These are phyloP conservation scores for Lutraria rhynchaena DNA, from an alignment of 1,140 invertebrate genomes.

Conservation along the genomic window DNA sequence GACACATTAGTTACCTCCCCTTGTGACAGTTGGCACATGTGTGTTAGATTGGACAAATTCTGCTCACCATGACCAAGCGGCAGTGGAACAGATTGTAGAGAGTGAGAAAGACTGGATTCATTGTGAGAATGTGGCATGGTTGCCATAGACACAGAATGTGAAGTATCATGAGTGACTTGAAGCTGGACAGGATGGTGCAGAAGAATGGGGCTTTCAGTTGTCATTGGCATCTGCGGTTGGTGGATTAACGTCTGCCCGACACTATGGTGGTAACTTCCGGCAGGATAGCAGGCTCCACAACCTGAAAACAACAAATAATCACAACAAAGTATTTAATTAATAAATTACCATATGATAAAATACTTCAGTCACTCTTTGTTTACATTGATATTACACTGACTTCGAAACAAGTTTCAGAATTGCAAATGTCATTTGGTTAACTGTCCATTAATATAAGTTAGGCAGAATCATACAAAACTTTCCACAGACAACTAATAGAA, in stretches of 20 bases:
- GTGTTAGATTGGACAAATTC: constrained; percentile 16
- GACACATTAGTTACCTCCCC: constrained; percentile 55
- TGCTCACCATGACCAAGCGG: constrained; percentile 5
- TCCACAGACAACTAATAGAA: too few relatives aligned
- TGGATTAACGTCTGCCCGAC: constrained; percentile 46
- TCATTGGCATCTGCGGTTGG: constrained; percentile 47
- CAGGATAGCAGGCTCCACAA: constrained; percentile 59
- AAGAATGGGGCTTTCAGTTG: constrained; percentile 57
- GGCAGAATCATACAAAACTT: too few relatives aligned
- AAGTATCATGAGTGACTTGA: constrained; percentile 60
- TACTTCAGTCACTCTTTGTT: too few relatives aligned
- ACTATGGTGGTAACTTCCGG: constrained; percentile 61
- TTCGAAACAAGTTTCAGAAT: background rate
- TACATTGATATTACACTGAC: too few relatives aligned
- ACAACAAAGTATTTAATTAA: too few relatives aligned
- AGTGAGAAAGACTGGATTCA: constrained; percentile 54
- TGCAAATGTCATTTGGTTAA: background rate
- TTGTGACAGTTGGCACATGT: constrained; percentile 54
- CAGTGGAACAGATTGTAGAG: constrained; percentile 30
- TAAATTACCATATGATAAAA: too few relatives aligned
- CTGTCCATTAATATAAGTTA: background rate
- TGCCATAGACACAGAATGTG: constrained; percentile 53
- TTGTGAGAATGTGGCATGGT: constrained; percentile 59
- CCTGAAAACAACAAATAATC: constrained; percentile 11
- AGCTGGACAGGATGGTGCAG: constrained; percentile 64